Conservation (phyloP, 2,888 invertebrate genomes). For the Troides helena region DNA sequence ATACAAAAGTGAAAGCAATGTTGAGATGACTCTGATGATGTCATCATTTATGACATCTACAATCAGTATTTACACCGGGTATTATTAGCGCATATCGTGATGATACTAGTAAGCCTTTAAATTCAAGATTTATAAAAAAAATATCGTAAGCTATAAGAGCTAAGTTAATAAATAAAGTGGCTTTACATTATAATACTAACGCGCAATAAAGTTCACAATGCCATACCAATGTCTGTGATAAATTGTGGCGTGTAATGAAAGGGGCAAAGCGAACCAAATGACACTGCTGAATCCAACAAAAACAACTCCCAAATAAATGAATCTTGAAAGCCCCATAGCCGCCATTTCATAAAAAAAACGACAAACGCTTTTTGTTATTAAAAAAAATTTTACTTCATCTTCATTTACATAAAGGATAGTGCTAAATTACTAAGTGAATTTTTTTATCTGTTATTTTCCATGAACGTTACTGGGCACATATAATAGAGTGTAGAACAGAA, state of each 20-base stretch:
- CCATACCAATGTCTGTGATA: conserved; percentile 11
- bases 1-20: too few relatives aligned
- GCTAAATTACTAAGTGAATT: not conserved
- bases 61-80: too few relatives aligned
- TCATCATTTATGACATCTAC: too few relatives aligned
- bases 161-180: not conserved
- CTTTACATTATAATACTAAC: not conserved
- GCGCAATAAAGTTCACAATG: conserved; percentile 1
- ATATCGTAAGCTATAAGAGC: too few relatives aligned
- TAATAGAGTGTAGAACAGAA: not conserved
- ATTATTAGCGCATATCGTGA: too few relatives aligned
- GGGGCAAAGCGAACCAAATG: conserved; percentile 17
- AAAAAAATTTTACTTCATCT: not conserved
- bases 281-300: conserved; percentile 3
- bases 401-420: not conserved
- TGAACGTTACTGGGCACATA: not conserved
- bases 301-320: not conserved
- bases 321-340: not conserved
- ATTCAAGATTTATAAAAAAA: too few relatives aligned
- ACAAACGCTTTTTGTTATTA: not conserved
- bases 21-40: too few relatives aligned
- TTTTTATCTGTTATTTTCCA: not conserved
- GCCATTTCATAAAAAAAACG: not conserved
- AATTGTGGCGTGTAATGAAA: conserved; percentile 18
- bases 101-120: too few relatives aligned